A percentile compares a stretch with the other conserved stretches of the same genome.
These are phyloP conservation scores for Maniola hyperantus DNA, from an alignment of 2,888 invertebrate genomes.

Conservation along the genomic window DNA sequence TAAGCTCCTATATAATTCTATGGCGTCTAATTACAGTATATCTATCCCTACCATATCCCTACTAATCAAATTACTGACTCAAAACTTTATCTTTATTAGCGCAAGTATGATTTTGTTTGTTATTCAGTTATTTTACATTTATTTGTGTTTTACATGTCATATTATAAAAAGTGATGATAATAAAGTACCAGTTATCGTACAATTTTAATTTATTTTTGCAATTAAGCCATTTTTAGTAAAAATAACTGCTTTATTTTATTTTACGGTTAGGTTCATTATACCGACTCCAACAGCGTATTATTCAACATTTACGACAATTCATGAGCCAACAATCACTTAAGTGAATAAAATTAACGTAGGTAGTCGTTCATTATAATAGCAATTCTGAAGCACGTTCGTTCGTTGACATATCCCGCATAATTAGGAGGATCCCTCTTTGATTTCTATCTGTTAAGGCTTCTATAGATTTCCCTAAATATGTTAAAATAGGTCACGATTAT, in stretches of 20 bases:
- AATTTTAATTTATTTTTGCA: background rate
- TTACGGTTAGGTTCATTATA: constrained; percentile 13
- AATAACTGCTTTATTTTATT: background rate
- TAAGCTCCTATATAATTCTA: too few relatives aligned
- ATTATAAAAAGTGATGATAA: too few relatives aligned
- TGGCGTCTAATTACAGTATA: too few relatives aligned
- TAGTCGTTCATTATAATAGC: constrained; percentile 7
- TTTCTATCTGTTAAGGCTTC: too few relatives aligned
- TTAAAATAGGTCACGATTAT: too few relatives aligned
- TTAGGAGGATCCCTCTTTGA: constrained; percentile 8
- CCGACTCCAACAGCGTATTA: constrained; percentile 4
- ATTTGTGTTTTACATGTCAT: too few relatives aligned
- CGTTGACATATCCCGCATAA: constrained; percentile 27
- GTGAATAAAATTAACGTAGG: constrained; percentile 6
- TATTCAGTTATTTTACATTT: too few relatives aligned
- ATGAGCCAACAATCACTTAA: constrained; percentile 10
- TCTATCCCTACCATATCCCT: too few relatives aligned
- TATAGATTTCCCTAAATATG: background rate
- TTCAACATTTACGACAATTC: constrained; percentile 14
- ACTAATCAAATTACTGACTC: too few relatives aligned
- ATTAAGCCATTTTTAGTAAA: background rate
- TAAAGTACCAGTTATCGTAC: too few relatives aligned
- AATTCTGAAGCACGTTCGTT: constrained; percentile 8
- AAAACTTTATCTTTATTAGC: too few relatives aligned
- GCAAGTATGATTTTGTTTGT: too few relatives aligned